Evolutionary conservation across 2,888 invertebrate species (phyloP), one percentile per base, ranked within the genome.

Genomic region (Isotomurus palustris): DNA sequence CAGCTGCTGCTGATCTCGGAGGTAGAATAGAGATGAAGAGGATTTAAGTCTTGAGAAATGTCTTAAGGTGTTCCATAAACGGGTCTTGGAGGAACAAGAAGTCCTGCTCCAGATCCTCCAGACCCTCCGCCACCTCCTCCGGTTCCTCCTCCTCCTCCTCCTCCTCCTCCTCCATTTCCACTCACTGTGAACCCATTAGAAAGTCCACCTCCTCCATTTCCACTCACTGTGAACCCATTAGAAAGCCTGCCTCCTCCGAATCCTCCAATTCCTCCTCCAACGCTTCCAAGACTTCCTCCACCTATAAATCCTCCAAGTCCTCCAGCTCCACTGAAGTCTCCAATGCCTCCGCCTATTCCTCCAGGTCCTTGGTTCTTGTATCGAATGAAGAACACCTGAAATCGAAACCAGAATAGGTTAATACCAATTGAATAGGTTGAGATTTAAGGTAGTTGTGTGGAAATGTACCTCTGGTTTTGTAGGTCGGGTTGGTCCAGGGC

Each of bases 321-420:
- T 6, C 38, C 45, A 17, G 36, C n/a, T 47, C 53, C 49, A 14
- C 17, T 27, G 22, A 12, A n/a, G 40, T 54, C 59, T 1, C 48
- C 54, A 32, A 24, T 17, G 12, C 58, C 58, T 21, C 45, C 54
- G 22, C 12, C 43, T 14, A 35, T 54, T n/a, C 32, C 47, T 29
- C 53, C 56, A 25, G 19, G 44, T 32, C 53, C 55, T 14, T 49
- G 53, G n/a, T 47, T 50, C 41, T 56, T 56, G 49, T 62, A 62
- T 17, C 62, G 57, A 17, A 62, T 62, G 36, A 62, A 62, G 56
- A 45, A 62, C 1, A 62, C 58, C 49, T 49, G 29, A 10, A 28
- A 44, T 8, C 10, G 17, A 12, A 44, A 38, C 19, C 5, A 38
- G 6, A 38, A 38, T 19, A 38, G 8, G 8, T 32, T 32, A 32